Conservation (phyloP, 2,797 vertebrate genomes). For the Poeciliopsis paucimaculata region DNA sequence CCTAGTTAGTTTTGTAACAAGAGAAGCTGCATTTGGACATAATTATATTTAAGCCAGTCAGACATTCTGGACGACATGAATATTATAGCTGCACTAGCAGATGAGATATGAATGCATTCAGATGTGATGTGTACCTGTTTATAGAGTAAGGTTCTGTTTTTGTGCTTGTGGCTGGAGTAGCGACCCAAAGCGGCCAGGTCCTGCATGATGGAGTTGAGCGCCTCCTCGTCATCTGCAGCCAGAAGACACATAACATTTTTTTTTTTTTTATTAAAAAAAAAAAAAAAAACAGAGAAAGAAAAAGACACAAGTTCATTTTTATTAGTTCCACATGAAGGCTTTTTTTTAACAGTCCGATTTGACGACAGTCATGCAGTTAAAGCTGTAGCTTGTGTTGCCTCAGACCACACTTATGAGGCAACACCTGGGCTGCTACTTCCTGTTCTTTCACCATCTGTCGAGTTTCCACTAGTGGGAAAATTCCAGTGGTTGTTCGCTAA, state of each 20-base stretch:
- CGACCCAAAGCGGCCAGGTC: conserved; percentile 90
- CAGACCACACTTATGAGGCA: conserved; percentile 16
- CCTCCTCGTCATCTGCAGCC: conserved; percentile 88
- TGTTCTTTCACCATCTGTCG: conserved; percentile 28
- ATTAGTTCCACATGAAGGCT: neutral
- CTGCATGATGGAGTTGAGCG: conserved; percentile 95
- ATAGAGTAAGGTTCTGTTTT: conserved; percentile 81
- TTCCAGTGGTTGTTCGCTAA: conserved; percentile 1
- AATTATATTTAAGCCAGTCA: neutral
- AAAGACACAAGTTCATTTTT: neutral
- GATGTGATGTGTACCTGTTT: conserved; percentile 82
- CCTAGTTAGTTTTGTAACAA: neutral
- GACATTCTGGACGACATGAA: neutral
- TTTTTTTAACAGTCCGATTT: neutral
- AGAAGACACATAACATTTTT: conserved; percentile 18
- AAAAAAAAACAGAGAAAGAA: neutral
- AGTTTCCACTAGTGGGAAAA: conserved; percentile 31
- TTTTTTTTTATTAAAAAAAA: too few species aligned
- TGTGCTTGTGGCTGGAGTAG: conserved; percentile 87
- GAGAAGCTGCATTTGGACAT: neutral
- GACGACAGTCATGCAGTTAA: neutral
- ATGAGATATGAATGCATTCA: neutral
- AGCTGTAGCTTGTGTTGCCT: conserved; percentile 5
- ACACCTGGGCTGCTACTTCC: conserved; percentile 47
- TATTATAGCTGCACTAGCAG: neutral